Evolutionary conservation across 2,113 vertebrate genomes (phyloP), one percentile per base, ranked within the genome.

Genomic region (Pseudonaja textilis): DNA sequence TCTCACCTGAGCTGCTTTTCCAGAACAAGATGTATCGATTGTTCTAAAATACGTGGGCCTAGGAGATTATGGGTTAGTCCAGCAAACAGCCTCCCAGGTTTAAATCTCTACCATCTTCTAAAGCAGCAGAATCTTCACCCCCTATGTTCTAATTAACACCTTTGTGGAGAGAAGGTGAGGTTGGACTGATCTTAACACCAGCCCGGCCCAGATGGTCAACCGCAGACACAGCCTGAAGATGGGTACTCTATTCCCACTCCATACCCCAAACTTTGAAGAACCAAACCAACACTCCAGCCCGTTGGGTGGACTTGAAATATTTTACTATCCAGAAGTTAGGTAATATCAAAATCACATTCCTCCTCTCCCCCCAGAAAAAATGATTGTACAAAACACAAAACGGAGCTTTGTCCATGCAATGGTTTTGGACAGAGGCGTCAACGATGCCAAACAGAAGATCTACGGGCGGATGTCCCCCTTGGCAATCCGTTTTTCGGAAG

Each of bases 261-360:
- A 0, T 45, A 45, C 0, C 0, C 90, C 91, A 20, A 29, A 26
- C 2, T 88, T 61, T 52, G 92, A 92, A 39, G 23, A 89, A 89
- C 14, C 4, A 91, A 92, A 96, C 94, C 55, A 92, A 94, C 94
- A 81, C 26, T 56, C 87, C 7, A 22, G 59, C 93, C 96, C 23
- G n/a, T 92, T n/a, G 1, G 90, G 85, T 93, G 93, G 95, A 93
- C 93, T 96, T 95, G 50, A 95, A 93, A 95, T 96, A 94, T 94
- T 96, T 97, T 96, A 91, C 81, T 69, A 34, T 89, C 87, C 56
- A 86, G 87, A 91, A 96, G 96, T 97, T 50, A 95, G 94, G 95
- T 94, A 92, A 93, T 96, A 94, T 95, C 94, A 96, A 96, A 96
- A 91, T 92, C 94, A 94, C 93, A 94, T 90, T 93, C 93, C 85